phyloP scores from a whole-genome alignment of 2,888 invertebrate species.

The Sarcophaga subvicina region DNA sequence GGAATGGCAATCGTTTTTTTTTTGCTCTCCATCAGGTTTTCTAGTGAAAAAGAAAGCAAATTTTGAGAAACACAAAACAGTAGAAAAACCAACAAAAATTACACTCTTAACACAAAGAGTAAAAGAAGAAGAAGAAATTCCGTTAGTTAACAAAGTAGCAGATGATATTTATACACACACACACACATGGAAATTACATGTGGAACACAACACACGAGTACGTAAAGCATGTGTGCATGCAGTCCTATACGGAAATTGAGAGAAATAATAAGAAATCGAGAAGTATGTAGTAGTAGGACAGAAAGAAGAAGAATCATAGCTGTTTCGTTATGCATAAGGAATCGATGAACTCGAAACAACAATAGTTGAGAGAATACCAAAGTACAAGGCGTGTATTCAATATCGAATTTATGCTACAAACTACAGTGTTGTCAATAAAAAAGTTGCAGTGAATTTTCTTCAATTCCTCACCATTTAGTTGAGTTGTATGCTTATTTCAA shows the following conservation, averaged over 20 bases:
- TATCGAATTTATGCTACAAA: not conserved
- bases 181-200: conserved; percentile 1
- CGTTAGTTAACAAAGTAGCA: not conserved
- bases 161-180: not conserved
- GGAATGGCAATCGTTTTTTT: conserved; percentile 53
- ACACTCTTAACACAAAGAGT: conserved; percentile 32
- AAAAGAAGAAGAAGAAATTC: conserved; percentile 35
- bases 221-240: no score
- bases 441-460: not conserved
- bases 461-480: no score
- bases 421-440: not conserved
- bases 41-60: conserved; percentile 9
- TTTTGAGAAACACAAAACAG: conserved; percentile 28
- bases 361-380: not conserved
- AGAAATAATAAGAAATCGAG: conserved; percentile 17
- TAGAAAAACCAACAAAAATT: not conserved
- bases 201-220: no score
- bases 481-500: no score
- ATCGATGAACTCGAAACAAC: not conserved
- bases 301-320: not conserved
- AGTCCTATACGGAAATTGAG: not conserved
- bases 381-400: not conserved
- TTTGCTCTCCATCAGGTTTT: not conserved
- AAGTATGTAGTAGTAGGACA: conserved; percentile 4
- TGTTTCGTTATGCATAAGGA: not conserved